A percentile compares a stretch with the other conserved stretches of the same genome.
phyloP scores from a whole-genome alignment of 2,113 vertebrate genomes.

The Indicator maculatus region DNA sequence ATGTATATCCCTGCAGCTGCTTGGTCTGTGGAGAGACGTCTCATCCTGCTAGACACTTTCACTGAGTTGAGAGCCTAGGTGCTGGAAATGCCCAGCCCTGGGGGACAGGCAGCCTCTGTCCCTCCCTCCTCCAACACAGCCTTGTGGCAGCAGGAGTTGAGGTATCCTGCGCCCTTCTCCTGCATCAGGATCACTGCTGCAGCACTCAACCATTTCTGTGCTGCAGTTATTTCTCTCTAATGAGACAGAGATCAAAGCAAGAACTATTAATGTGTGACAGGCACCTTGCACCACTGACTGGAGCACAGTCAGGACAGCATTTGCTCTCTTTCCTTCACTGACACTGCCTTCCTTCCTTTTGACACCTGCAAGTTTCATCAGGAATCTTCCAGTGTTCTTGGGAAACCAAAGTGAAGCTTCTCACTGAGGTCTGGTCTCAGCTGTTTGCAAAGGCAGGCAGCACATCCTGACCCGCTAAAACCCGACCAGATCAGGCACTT shows the following conservation, averaged over 20 bases:
- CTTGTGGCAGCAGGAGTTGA: neutral
- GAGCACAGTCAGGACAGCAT: neutral
- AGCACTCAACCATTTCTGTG: neutral
- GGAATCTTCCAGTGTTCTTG: neutral
- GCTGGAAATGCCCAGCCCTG: neutral
- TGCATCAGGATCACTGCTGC: neutral
- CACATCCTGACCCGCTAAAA: neutral
- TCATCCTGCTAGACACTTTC: neutral
- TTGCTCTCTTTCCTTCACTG: neutral
- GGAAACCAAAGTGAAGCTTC: neutral
- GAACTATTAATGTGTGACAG: neutral
- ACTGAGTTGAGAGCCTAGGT: neutral
- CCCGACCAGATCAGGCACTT: neutral
- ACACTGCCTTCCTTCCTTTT: neutral
- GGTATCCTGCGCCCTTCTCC: neutral
- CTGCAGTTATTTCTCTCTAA: neutral
- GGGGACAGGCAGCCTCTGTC: too few relatives aligned
- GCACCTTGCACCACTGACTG: neutral
- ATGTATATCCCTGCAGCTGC: neutral
- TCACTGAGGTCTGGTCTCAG: neutral
- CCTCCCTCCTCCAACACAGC: neutral
- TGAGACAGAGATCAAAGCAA: neutral
- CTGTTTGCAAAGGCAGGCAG: rapidly evolving
- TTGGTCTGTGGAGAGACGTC: neutral
- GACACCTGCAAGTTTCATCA: neutral